Evolutionary conservation across 2,113 vertebrate genomes (phyloP), one percentile per base, ranked within the genome.

Genomic region (Pollimyrus isidori): DNA sequence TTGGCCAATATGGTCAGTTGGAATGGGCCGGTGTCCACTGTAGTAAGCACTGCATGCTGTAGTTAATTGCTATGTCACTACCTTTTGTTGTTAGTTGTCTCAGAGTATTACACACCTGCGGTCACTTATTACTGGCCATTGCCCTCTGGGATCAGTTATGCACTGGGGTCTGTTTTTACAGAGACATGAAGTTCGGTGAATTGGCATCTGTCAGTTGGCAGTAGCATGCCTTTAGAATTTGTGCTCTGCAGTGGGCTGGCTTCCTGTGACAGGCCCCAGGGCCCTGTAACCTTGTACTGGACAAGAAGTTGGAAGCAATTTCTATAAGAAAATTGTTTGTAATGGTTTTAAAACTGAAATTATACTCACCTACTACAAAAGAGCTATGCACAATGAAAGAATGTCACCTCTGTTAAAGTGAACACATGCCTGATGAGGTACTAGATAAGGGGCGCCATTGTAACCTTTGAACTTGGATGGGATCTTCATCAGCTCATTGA

Each of bases 401-500:
- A 83, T 83, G 80, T 23, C 39, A 45, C 23, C 42, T 30, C 80
- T 7, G 7, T 7, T 84, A 84, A 84, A 46, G 39, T 23, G 42
- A n/a, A 46, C 23, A 46, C 23, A 21, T 46, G 21, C 42, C 80
- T 48, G 42, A 48, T 45, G 35, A 84, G 39, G 2, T 45, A 45
- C 4, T 84, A 84, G 80, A 84, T 48, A 84, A 42, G 23, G 80
- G 35, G 45, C 2, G 21, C 21, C 45, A 46, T 84, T n/a, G 39
- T 45, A 21, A 84, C 42, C 42, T 23, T 84, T 48, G 80, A 84
- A 84, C 80, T 84, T 92, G 91, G 93, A 93, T 93, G 93, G 93
- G 92, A 92, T 93, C 92, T 92, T 93, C 95, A 94, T 96, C 95
- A 94, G 95, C 96, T 94, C 94, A 95, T 96, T 96, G 95, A 93